Percentiles rank a stretch among this genome's conserved stretches.
Evolutionary conservation across 2,888 invertebrate species (phyloP).

Genomic region (Argynnis bischoffii): DNA sequence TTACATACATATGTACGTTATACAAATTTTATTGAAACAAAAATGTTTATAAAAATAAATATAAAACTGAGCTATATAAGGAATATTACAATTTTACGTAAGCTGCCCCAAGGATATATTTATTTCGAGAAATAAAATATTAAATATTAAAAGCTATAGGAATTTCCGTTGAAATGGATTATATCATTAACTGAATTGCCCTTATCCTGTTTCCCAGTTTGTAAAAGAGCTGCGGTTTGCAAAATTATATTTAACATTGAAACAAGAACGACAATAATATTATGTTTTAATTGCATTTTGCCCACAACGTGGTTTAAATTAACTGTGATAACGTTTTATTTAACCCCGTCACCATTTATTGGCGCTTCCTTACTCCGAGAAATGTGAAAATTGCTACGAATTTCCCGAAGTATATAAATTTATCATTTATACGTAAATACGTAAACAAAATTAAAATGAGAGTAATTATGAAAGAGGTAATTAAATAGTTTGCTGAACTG

Average conservation of each 20-base stretch:
- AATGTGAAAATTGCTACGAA: background rate
- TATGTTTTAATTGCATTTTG: conserved; percentile 20
- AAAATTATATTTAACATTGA: conserved; percentile 19
- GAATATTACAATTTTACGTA: no score
- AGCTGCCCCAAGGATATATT: background rate
- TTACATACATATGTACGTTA: no score
- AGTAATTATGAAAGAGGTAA: background rate
- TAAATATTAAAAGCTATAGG: background rate
- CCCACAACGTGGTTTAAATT: conserved; percentile 16
- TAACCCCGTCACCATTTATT: conserved; percentile 12
- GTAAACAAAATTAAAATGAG: background rate
- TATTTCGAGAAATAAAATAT: conserved; percentile 1
- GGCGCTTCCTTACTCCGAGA: conserved; percentile 10
- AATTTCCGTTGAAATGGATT: conserved; percentile 1
- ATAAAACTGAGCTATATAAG: background rate
- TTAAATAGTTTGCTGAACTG: background rate
- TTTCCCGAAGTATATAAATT: background rate
- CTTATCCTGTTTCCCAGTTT: conserved; percentile 20
- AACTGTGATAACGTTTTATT: conserved; percentile 21
- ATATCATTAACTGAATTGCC: conserved; percentile 15
- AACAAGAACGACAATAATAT: conserved; percentile 11
- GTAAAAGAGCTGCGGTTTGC: conserved; percentile 16
- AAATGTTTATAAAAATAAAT: no score
- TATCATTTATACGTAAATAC: background rate
- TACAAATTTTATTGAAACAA: no score